phyloP scores from a whole-genome alignment of 2,797 vertebrate genomes.

The Nasua narica region DNA sequence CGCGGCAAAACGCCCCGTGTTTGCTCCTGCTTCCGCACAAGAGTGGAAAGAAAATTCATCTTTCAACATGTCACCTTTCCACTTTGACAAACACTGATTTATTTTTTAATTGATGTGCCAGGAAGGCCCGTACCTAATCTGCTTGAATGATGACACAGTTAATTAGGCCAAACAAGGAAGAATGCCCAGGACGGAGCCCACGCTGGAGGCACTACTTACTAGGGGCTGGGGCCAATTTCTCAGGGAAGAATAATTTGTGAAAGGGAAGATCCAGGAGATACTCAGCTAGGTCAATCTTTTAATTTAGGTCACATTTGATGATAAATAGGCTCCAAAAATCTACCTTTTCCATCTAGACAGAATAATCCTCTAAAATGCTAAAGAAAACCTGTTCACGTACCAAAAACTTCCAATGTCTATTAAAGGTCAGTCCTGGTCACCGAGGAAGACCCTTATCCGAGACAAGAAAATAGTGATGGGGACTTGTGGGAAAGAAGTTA shows the following conservation, averaged over 20 bases:
- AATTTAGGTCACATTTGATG: background rate
- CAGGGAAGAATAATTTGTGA: background rate
- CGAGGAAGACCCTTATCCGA: accelerated
- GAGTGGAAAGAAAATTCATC: background rate
- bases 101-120: slow-evolving; percentile 40
- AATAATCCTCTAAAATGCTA: background rate
- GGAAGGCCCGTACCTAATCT: slow-evolving; percentile 29
- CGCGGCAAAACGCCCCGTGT: background rate
- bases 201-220: background rate
- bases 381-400: background rate
- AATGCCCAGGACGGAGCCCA: background rate
- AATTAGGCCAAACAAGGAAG: slow-evolving; percentile 33
- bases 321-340: background rate
- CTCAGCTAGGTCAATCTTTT: background rate
- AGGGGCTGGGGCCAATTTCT: background rate
- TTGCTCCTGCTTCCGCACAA: background rate
- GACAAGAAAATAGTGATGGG: background rate
- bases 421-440: background rate
- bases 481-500: background rate
- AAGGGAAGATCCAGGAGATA: background rate
- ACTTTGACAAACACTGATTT: slow-evolving; percentile 17
- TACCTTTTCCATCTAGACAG: background rate
- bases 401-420: background rate
- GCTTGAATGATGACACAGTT: slow-evolving; percentile 24
- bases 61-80: background rate